Evolutionary conservation across 2,113 vertebrate genomes (phyloP).

Genomic region (Austrofundulus limnaeus): DNA sequence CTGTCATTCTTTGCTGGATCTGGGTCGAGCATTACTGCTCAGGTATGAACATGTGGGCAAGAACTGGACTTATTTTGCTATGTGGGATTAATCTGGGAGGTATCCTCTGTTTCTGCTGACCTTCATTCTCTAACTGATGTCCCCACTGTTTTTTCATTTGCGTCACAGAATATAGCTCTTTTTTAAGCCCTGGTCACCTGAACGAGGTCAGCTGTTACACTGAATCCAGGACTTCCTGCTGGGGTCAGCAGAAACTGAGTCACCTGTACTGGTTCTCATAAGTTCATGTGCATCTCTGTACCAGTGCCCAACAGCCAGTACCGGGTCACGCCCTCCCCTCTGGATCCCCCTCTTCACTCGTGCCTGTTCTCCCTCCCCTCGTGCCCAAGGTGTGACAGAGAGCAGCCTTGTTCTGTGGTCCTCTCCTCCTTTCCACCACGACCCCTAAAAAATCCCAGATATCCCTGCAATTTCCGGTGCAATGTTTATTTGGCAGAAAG

Average conservation of each 20-base stretch:
- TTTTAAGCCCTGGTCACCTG: background rate
- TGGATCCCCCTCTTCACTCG: constrained; percentile 6
- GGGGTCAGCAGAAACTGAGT: constrained; percentile 63
- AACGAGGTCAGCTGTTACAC: constrained; percentile 26
- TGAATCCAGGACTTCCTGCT: constrained; percentile 4
- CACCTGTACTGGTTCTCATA: constrained; percentile 53
- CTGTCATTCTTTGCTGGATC: no score
- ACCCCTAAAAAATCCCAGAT: constrained; percentile 81
- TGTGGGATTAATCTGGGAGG: no score
- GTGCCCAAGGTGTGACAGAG: constrained; percentile 74
- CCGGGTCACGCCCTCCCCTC: constrained; percentile 49
- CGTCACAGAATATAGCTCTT: no score
- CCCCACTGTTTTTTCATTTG: no score
- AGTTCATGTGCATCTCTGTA: constrained; percentile 2
- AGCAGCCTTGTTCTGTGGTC: constrained; percentile 70
- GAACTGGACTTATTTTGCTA: no score
- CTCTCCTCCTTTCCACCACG: constrained; percentile 67
- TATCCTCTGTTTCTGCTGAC: no score
- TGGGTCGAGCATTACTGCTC: no score
- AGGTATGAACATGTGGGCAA: no score
- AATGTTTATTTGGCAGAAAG: constrained; percentile 79
- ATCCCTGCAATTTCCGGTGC: constrained; percentile 82
- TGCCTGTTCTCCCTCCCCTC: constrained; percentile 45
- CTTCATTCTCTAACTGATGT: no score
- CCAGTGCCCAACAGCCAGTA: constrained; percentile 25